Evolutionary conservation across 2,797 vertebrate genomes (phyloP), one percentile per base, ranked within the genome.

Genomic region (Lophotriccus pileatus): DNA sequence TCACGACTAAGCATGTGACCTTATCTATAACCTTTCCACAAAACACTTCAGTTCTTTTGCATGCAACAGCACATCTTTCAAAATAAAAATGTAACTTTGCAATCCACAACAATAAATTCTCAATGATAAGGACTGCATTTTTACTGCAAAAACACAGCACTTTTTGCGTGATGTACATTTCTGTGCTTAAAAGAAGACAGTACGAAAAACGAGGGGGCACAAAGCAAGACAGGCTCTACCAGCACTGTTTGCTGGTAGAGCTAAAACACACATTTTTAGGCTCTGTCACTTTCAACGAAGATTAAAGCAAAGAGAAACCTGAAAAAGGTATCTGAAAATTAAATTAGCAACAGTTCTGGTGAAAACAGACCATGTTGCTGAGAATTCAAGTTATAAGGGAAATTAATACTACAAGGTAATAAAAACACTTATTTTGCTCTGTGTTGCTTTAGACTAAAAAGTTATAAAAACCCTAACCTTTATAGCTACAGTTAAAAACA

Each of bases 361-460:
- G 59, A 60, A 84, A 56, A 56, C 16, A 62, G 73, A 89, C 59
- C 52, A 52, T 8, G 25, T 43, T 93, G 63, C 84, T 73, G 60
- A 44, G 44, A 94, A 93, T 89, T 90, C 81, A 89, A 77, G 34
- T 39, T 39, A 87, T 50, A 87, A 68, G 68, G 84, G 84, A 95
- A 97, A 95, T 90, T 50, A 92, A 80, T 78, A 74, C 68, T 80
- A 72, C 44, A 84, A 80, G 60, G 64, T 75, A 90, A 89, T 76
- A 95, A 90, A 95, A 84, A 0, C 14, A 68, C 14, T 78, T 70
- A n/a, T 36, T 90, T 82, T 53, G 5, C 30, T 93, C 46, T 76
- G 25, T 55, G 41, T 64, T 92, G n/a, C 16, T 77, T 22, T 68
- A 39, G n/a, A 92, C 34, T 90, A 43, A 95, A 67, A 90, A 93